Evolutionary conservation across 2,797 vertebrate species (phyloP), one percentile per base, ranked within the genome.

Genomic region (Tauraco hartlaubi): DNA sequence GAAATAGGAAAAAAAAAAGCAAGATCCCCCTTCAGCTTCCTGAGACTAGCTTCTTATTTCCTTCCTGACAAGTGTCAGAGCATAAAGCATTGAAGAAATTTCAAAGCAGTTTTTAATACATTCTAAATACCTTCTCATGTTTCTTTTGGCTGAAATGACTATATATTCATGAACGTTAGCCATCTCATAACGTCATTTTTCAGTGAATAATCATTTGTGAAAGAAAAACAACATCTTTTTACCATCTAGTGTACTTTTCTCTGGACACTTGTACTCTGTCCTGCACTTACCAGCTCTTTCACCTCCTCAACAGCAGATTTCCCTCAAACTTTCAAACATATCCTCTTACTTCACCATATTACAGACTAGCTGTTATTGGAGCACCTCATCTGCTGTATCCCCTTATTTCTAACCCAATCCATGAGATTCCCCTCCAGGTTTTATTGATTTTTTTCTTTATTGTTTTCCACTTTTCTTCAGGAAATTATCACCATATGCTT

Each of bases 401-500:
- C 9, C 39, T 73, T 88, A 51, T 78, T 78, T 81, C n/a, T 88
- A 26, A 22, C 37, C 81, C 39, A 66, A 16, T 37, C 58, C 33
- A 39, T 51, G 15, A 84, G 44, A 86, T 59, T 81, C 3, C 58
- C 74, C 63, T 88, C 58, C 35, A 93, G 62, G 48, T 82, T 93
- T 90, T 92, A 96, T 79, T 95, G 90, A 94, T 58, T 81, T 86
- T 89, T 74, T 91, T n/a, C 49, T 51, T 58, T 44, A 67, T 89
- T 94, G 62, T 84, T 90, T 88, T 66, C 35, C 28, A 73, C 43
- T 93, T 92, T 78, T 90, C 88, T 90, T 79, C 88, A 94, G 88
- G 71, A 97, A 95, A 88, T 96, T 81, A 76, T 62, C 88, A 85
- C 85, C 92, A 87, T 93, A 96, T 94, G 94, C 74, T 92, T 92